These are phyloP conservation scores for Pristis pectinata DNA, from an alignment of 2,797 vertebrate genomes.

Conservation along the genomic window DNA sequence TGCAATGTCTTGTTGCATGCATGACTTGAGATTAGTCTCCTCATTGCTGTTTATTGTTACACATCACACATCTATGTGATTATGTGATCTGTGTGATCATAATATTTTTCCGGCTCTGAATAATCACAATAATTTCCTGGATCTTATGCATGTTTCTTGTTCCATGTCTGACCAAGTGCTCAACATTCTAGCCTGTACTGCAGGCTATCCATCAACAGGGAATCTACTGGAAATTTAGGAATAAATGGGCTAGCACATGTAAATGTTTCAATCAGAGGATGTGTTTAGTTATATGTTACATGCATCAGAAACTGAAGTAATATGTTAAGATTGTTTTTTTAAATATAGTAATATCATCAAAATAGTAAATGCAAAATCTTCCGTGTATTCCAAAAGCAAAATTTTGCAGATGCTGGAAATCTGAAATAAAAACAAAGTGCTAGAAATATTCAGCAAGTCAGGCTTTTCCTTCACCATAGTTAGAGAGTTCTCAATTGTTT, in stretches of 20 bases:
- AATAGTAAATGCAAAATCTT: neutral
- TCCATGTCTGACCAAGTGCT: neutral
- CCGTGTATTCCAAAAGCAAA: too few species aligned
- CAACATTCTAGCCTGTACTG: neutral
- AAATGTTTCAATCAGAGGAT: neutral
- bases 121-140: neutral
- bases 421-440: too few species aligned
- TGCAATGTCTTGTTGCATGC: neutral
- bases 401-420: too few species aligned
- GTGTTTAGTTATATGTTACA: neutral
- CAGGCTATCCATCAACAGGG: neutral
- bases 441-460: too few species aligned
- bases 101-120: neutral
- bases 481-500: too few species aligned
- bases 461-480: too few species aligned
- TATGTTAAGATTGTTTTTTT: neutral
- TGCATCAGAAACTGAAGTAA: neutral
- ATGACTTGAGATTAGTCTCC: neutral
- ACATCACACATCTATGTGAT: neutral
- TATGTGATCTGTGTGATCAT: neutral
- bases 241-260: neutral
- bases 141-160: neutral
- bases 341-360: neutral
- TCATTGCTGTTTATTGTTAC: neutral
- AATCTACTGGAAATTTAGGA: neutral